Evolutionary conservation across 2,113 vertebrate species (phyloP).

Genomic region (Pungitius pungitius): DNA sequence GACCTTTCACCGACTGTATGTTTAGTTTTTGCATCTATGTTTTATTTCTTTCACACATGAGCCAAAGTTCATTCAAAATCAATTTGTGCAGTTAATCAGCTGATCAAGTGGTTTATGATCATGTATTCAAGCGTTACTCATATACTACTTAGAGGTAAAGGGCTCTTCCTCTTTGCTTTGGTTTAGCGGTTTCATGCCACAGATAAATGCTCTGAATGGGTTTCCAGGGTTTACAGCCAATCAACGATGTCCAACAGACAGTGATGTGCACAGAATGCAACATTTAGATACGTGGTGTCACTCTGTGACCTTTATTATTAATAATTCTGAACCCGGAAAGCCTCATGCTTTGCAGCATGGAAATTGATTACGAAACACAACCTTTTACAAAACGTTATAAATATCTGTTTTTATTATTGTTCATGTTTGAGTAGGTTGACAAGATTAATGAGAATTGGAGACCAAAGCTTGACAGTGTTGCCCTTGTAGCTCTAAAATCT

Average conservation of each 20-base stretch:
- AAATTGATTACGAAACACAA: neutral
- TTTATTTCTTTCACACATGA: constrained; percentile 15
- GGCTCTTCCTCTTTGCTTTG: neutral
- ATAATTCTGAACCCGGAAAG: neutral
- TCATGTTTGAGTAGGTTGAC: neutral
- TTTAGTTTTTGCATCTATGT: constrained; percentile 2
- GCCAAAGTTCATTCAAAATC: constrained; percentile 2
- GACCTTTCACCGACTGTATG: constrained; percentile 19
- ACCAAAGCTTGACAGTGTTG: neutral
- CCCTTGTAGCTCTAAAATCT: neutral
- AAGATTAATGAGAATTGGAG: neutral
- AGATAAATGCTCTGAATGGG: constrained; percentile 15
- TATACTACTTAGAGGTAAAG: neutral
- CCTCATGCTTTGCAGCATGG: neutral
- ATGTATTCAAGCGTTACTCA: neutral
- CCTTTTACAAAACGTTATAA: neutral
- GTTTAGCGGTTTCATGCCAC: constrained; percentile 18
- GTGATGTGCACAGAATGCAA: neutral
- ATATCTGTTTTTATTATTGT: too few relatives aligned
- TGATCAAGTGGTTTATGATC: constrained; percentile 8
- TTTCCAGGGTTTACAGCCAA: neutral
- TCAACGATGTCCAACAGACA: neutral
- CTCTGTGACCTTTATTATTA: neutral
- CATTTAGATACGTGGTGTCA: neutral
- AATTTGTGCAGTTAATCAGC: constrained; percentile 19